A percentile compares a stretch with the other conserved stretches of the same genome.
phyloP scores from a whole-genome alignment of 2,888 invertebrate species.

The Odontomyia ornata region DNA sequence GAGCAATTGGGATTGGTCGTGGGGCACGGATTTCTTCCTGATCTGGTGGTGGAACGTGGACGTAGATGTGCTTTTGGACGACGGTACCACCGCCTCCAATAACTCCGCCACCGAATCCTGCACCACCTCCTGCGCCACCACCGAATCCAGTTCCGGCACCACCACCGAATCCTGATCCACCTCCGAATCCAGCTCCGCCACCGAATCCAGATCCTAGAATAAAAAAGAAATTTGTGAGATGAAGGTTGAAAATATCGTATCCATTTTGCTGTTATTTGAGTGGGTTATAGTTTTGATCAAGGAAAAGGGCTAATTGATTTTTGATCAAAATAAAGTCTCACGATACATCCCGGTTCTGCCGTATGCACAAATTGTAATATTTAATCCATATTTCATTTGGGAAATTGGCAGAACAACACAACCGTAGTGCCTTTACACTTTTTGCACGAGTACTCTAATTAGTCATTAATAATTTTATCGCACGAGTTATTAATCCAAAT shows the following conservation, averaged over 20 bases:
- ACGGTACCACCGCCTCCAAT: constrained; percentile 64
- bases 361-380: no score
- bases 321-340: no score
- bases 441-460: no score
- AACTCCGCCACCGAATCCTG: constrained; percentile 53
- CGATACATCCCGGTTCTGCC: no score
- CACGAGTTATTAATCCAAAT: no score
- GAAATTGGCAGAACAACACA: no score
- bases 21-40: constrained; percentile 76
- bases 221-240: background rate
- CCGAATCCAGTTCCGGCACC: constrained; percentile 50
- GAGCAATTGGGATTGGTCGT: constrained; percentile 74
- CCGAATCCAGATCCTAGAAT: constrained; percentile 38
- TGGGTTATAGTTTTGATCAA: background rate
- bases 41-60: constrained; percentile 89
- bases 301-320: no score
- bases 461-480: no score
- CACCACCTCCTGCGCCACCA: constrained; percentile 51
- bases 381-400: no score
- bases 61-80: constrained; percentile 88
- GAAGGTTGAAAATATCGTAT: constrained; percentile 6
- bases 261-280: background rate
- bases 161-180: constrained; percentile 26
- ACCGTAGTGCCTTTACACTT: no score
- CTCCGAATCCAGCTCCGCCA: constrained; percentile 45